Conservation (phyloP, 2,888 invertebrate species). For the Callyntrura guangdongensis region DNA sequence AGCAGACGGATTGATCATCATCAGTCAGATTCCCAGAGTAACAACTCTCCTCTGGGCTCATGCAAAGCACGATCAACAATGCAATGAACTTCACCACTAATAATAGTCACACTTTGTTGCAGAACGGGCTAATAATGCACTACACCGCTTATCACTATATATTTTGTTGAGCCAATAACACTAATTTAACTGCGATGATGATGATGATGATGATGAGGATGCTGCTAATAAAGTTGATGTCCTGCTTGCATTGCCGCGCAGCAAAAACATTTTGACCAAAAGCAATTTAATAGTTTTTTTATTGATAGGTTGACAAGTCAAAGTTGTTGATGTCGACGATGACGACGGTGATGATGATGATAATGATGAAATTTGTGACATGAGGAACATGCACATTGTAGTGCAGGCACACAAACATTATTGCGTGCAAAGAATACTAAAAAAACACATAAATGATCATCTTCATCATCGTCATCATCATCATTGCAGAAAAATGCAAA, state of each 20-base stretch:
- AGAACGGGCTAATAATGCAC: neutral
- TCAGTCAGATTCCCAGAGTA: too few relatives aligned
- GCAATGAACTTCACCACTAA: neutral
- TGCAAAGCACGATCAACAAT: constrained; percentile 34
- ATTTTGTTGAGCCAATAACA: neutral
- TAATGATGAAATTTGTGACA: constrained; percentile 30
- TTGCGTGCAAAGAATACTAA: constrained; percentile 44
- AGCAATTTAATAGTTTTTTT: constrained; percentile 18
- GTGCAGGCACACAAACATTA: neutral
- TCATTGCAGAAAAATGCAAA: constrained; percentile 1
- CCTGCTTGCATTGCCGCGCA: neutral
- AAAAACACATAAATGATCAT: constrained; percentile 9
- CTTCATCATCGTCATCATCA: neutral
- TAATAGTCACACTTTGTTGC: neutral
- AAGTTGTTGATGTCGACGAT: neutral
- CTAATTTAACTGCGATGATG: neutral
- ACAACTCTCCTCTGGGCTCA: too few relatives aligned
- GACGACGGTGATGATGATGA: neutral
- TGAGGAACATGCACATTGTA: constrained; percentile 24
- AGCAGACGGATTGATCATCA: neutral
- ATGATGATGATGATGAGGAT: neutral
- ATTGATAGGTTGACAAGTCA: constrained; percentile 42
- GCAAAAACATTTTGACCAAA: neutral
- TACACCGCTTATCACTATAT: neutral
- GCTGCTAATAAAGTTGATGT: neutral